A percentile compares a stretch with the other conserved stretches of the same genome.
phyloP scores from a whole-genome alignment of 2,888 invertebrate species.

The Patella pellucida region DNA sequence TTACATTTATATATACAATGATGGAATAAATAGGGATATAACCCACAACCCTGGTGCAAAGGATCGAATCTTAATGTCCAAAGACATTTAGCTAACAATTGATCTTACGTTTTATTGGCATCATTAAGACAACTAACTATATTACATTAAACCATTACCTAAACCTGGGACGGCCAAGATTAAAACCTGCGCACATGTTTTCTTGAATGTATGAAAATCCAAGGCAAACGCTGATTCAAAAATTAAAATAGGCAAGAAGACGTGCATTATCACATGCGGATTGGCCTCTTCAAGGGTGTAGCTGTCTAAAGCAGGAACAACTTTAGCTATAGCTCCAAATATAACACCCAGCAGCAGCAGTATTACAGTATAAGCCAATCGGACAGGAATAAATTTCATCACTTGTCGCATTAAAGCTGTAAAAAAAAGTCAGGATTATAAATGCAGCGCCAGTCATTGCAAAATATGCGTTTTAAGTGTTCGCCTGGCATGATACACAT shows the following conservation, averaged over 20 bases:
- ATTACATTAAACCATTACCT: too few relatives aligned
- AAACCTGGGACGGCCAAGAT: slow-evolving; percentile 65
- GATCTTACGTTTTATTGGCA: too few relatives aligned
- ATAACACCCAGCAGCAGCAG: slow-evolving; percentile 66
- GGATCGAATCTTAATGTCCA: too few relatives aligned
- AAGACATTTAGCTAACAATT: too few relatives aligned
- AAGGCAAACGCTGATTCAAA: slow-evolving; percentile 71
- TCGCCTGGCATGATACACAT: too few relatives aligned
- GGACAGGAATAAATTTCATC: slow-evolving; percentile 40
- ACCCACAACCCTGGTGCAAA: too few relatives aligned
- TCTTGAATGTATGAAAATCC: slow-evolving; percentile 69
- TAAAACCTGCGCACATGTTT: slow-evolving; percentile 59
- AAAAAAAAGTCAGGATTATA: slow-evolving; percentile 12
- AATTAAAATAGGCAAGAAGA: slow-evolving; percentile 70
- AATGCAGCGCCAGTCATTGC: neutral
- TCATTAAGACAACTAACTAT: too few relatives aligned
- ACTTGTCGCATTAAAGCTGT: slow-evolving; percentile 47
- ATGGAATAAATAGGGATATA: too few relatives aligned
- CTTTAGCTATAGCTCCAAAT: slow-evolving; percentile 57
- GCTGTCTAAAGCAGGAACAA: slow-evolving; percentile 38
- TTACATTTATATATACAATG: too few relatives aligned
- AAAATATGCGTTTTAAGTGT: neutral
- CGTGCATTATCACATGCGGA: slow-evolving; percentile 66
- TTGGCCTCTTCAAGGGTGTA: slow-evolving; percentile 55
- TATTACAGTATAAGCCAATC: slow-evolving; percentile 69